Evolutionary conservation across 2,797 vertebrate species (phyloP).

Genomic region (Calcarius lapponicus): DNA sequence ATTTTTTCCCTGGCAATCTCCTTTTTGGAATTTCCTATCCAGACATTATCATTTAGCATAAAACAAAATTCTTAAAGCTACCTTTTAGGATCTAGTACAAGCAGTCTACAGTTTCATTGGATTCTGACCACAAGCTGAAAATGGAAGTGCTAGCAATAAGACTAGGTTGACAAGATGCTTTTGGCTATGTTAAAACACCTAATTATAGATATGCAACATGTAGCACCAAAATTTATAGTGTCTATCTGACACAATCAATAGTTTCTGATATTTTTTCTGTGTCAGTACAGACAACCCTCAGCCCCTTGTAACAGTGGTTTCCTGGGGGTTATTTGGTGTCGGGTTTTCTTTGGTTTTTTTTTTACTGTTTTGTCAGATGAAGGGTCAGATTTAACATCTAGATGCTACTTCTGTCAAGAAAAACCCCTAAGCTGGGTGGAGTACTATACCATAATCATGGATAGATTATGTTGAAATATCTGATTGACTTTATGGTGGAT

Average conservation of each 20-base stretch:
- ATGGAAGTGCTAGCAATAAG: background rate
- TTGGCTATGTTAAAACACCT: background rate
- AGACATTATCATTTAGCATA: background rate
- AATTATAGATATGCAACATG: background rate
- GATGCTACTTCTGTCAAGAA: background rate
- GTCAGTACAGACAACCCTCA: background rate
- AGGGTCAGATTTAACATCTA: background rate
- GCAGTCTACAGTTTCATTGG: background rate
- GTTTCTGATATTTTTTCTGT: background rate
- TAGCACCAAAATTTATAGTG: background rate
- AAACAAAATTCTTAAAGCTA: background rate
- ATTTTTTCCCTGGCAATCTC: background rate
- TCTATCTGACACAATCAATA: background rate
- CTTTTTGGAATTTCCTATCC: background rate
- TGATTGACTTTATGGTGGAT: background rate
- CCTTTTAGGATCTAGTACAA: background rate
- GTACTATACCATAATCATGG: background rate
- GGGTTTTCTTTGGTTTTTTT: background rate
- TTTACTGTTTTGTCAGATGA: background rate
- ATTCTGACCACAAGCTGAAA: background rate
- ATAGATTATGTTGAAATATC: background rate
- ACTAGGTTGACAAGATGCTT: background rate
- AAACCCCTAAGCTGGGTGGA: background rate
- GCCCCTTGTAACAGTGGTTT: background rate
- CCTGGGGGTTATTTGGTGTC: background rate